A percentile compares a stretch with the other conserved stretches of the same genome.
Conservation (phyloP, 2,113 vertebrate species). For the Stictonetta naevosa region DNA sequence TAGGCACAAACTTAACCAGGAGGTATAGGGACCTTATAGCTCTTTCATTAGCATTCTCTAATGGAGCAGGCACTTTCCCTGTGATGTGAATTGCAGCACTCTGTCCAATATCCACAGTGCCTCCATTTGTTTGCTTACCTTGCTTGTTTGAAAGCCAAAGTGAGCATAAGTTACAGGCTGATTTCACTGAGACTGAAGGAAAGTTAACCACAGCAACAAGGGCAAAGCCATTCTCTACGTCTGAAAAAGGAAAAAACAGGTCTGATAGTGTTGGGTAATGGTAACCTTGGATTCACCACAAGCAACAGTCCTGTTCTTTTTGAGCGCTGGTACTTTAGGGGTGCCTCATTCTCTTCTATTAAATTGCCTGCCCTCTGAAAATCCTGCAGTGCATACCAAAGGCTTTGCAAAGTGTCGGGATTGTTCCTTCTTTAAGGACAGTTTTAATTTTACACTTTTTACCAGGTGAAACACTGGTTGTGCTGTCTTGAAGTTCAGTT, state of each 20-base stretch:
- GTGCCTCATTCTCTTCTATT: not conserved
- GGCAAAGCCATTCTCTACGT: not conserved
- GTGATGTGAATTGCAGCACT: not conserved
- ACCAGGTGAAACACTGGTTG: not conserved
- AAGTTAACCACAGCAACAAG: not conserved
- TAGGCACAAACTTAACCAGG: not conserved
- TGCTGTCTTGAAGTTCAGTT: not conserved
- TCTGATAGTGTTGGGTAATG: not conserved
- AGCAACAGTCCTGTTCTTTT: not conserved
- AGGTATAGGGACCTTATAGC: not conserved
- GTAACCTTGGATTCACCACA: not conserved
- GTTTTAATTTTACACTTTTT: not conserved
- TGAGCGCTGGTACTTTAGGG: not conserved
- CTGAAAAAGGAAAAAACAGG: not conserved
- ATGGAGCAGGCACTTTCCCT: not conserved
- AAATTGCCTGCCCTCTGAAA: not conserved
- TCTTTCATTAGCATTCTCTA: not conserved
- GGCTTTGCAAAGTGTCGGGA: not conserved
- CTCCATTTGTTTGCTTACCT: not conserved
- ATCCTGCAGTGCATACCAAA: not conserved
- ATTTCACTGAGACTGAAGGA: not conserved
- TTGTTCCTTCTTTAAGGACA: not conserved
- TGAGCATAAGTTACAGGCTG: not conserved
- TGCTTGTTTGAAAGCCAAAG: not conserved
- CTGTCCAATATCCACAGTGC: not conserved